Evolutionary conservation across 2,797 vertebrate species (phyloP), one percentile per base, ranked within the genome.

Genomic region (Cirrhinus mrigala): DNA sequence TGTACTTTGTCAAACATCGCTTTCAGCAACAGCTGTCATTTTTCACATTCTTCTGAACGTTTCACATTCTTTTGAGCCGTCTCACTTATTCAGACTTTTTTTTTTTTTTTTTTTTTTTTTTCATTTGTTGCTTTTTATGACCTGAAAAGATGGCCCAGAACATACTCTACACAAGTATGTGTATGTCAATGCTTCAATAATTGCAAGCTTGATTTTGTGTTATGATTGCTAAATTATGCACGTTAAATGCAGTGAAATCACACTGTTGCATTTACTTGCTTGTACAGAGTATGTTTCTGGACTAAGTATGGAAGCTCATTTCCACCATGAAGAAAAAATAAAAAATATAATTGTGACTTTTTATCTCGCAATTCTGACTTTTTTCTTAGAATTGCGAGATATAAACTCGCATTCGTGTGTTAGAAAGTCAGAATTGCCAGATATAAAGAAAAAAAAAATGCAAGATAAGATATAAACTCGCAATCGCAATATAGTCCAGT

Each of bases 11-110:
- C 24, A 82, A 81, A 71, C 50, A 82, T 44, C 4, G 24, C 52
- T 82, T 74, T 62, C 44, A 48, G 54, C 27, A 79, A 46, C 66
- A 48, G 68, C 52, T n/a, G 73, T 68, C 22, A 16, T 27, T 85
- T 85, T 69, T 80, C 64, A 71, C 24, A 70, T 66, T 75, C 16
- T 22, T 83, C 20, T 66, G 29, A 83, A 64, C 60, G 52, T 60
- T 69, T 80, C 64, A 71, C 24, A 70, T 66, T 75, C 16, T 22
- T 83, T 14, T 66, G 29, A 83, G 24, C 15, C 24, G 3, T 71
- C 66, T 84, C 14, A 8, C 44, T 48, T 37, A 37, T 56, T 69
- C 50, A 68, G 52, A 68, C 44, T 22, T 3, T 70, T 14, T 9
- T 10, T n/a, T 37, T 4, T 16, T 76, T 33, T 33, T 14, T 29